These are phyloP conservation scores for Lacanobia wlatinum DNA, from an alignment of 2,888 invertebrate species.

Conservation along the genomic window DNA sequence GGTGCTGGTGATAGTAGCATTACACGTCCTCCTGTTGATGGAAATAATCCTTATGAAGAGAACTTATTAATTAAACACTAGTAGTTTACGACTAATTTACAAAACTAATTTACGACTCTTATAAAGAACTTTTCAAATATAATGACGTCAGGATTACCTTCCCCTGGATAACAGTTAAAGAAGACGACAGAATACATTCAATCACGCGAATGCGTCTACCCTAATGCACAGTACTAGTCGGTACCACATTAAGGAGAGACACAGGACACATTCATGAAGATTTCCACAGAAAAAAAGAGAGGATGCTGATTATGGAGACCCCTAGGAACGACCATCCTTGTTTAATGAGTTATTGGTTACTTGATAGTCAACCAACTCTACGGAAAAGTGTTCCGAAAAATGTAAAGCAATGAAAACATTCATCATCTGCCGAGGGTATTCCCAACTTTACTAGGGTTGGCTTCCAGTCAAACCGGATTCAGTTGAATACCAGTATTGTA, in stretches of 20 bases:
- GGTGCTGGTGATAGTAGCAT: neutral
- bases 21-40: constrained; percentile 24
- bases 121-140: too few species aligned
- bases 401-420: too few species aligned
- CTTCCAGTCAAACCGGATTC: too few species aligned
- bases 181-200: neutral
- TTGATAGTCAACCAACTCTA: too few species aligned
- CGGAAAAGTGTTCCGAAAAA: too few species aligned
- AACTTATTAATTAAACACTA: neutral
- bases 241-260: neutral
- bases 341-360: neutral
- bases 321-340: neutral
- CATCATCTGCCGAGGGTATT: too few species aligned
- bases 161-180: neutral
- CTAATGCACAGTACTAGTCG: neutral
- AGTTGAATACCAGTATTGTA: too few species aligned
- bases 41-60: constrained; percentile 9
- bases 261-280: neutral
- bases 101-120: too few species aligned
- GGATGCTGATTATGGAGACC: constrained; percentile 11
- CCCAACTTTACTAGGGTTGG: too few species aligned
- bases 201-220: neutral
- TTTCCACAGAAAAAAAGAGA: neutral
- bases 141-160: too few species aligned
- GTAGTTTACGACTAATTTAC: too few species aligned